These are phyloP conservation scores for Nowickia ferox DNA, from an alignment of 2,888 invertebrate genomes.

Conservation along the genomic window DNA sequence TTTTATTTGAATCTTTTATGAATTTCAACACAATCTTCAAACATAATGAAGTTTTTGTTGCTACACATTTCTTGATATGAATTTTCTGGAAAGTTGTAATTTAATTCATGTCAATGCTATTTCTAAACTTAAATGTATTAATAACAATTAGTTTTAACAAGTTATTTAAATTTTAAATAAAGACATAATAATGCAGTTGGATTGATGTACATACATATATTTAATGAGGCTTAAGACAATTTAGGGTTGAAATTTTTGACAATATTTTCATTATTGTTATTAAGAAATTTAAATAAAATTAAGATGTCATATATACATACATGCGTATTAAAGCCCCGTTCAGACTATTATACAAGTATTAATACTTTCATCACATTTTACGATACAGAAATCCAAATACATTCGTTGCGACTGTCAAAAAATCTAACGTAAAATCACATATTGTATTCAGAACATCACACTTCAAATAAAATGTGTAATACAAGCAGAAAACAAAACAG, in stretches of 20 bases:
- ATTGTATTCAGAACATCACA: too few species aligned
- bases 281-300: conserved; percentile 5
- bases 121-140: not conserved
- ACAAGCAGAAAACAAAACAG: too few species aligned
- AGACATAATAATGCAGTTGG: not conserved
- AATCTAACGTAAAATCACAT: too few species aligned
- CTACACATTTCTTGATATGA: not conserved
- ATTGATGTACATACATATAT: conserved; percentile 12
- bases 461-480: too few species aligned
- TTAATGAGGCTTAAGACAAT: not conserved
- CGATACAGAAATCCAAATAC: too few species aligned
- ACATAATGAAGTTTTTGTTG: too few species aligned
- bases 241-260: conserved; percentile 2
- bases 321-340: too few species aligned
- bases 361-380: too few species aligned
- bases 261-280: conserved; percentile 13
- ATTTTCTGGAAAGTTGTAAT: not conserved
- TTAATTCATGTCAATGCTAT: not conserved
- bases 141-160: conserved; percentile 10
- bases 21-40: too few species aligned
- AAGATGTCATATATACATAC: not conserved
- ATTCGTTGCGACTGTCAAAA: too few species aligned
- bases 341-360: too few species aligned
- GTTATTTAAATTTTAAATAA: not conserved
- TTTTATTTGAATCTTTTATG: too few species aligned